These are phyloP conservation scores for Alloscopus bannaensis DNA, from an alignment of 2,888 invertebrate species.

Conservation along the genomic window DNA sequence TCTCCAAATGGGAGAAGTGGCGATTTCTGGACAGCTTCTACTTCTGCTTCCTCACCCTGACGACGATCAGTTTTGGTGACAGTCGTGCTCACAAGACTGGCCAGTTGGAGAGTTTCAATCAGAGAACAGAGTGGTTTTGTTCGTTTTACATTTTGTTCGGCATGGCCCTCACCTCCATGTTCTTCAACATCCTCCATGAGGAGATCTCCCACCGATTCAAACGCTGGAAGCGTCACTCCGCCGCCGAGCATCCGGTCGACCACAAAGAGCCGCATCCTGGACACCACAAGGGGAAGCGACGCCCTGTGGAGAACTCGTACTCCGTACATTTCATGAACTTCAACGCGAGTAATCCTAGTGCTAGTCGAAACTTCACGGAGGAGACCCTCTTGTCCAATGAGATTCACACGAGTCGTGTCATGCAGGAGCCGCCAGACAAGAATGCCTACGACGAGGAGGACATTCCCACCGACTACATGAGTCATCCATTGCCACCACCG, in stretches of 20 bases:
- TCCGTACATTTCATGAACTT: conserved; percentile 74
- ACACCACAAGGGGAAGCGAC: conserved; percentile 66
- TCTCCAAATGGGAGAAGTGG: conserved; percentile 79
- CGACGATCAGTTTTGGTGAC: conserved; percentile 88
- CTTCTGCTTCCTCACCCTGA: conserved; percentile 77
- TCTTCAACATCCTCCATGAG: conserved; percentile 91
- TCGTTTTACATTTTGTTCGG: conserved; percentile 91
- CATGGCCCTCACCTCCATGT: conserved; percentile 92
- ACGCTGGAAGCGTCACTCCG: conserved; percentile 74
- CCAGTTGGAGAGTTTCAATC: conserved; percentile 71
- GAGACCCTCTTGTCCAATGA: conserved; percentile 72
- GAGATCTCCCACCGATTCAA: conserved; percentile 90
- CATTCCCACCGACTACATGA: conserved; percentile 70
- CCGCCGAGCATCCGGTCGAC: conserved; percentile 56
- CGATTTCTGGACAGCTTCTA: conserved; percentile 77
- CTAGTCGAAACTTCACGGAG: conserved; percentile 71
- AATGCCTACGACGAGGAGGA: conserved; percentile 70
- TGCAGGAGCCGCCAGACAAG: conserved; percentile 63
- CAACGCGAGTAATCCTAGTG: conserved; percentile 66
- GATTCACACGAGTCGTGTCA: conserved; percentile 67
- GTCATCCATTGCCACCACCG: conserved; percentile 72
- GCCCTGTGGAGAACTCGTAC: conserved; percentile 73
- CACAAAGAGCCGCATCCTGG: conserved; percentile 62
- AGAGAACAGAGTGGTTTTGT: conserved; percentile 90
- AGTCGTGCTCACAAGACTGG: conserved; percentile 71